Conservation (phyloP, 2,888 invertebrate genomes). For the Polydrusus cervinus region DNA sequence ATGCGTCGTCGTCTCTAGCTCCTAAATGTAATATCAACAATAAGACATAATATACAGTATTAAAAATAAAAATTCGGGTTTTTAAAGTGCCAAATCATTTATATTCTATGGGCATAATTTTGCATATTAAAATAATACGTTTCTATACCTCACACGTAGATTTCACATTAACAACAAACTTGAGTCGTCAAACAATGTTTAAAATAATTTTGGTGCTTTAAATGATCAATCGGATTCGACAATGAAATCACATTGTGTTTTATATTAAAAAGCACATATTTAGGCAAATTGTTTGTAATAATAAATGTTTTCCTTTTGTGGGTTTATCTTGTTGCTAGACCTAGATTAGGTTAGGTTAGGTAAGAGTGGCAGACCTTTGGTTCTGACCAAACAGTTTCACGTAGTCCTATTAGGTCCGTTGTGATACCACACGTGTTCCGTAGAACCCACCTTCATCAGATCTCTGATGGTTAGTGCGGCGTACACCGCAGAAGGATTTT, state of each 20-base stretch:
- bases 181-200: background rate
- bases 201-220: slow-evolving; percentile 13
- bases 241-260: slow-evolving; percentile 14
- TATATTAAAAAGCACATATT: slow-evolving; percentile 5
- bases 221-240: background rate
- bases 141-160: slow-evolving; percentile 20
- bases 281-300: slow-evolving; percentile 14
- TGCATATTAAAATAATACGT: slow-evolving; percentile 13
- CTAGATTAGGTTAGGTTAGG: too few species aligned
- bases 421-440: too few species aligned
- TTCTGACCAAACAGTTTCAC: too few species aligned
- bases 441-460: too few species aligned
- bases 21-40: too few species aligned
- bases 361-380: too few species aligned
- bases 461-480: too few species aligned
- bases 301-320: background rate
- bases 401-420: too few species aligned
- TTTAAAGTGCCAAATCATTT: slow-evolving; percentile 5
- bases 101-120: slow-evolving; percentile 1
- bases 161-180: background rate
- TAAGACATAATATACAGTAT: background rate
- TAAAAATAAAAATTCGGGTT: slow-evolving; percentile 18
- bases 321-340: too few species aligned
- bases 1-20: too few species aligned
- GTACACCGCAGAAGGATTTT: too few species aligned